Conservation (phyloP, 2,888 invertebrate species). For the Patella caerulea region DNA sequence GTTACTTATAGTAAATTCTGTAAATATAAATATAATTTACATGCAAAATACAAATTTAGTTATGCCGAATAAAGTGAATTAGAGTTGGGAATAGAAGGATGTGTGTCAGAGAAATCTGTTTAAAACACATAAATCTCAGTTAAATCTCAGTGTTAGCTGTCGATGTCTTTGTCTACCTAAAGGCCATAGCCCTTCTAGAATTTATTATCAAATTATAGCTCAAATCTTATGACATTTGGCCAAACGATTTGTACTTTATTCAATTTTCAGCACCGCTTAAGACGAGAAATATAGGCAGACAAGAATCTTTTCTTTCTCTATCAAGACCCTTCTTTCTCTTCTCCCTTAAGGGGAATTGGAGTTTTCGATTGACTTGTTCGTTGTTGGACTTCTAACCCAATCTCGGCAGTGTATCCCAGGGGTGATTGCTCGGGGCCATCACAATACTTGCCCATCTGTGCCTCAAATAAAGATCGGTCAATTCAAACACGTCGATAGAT, state of each 20-base stretch:
- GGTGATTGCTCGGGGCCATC: not conserved
- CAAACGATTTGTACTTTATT: conserved; percentile 37
- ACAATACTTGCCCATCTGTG: conserved; percentile 7
- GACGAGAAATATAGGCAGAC: conserved; percentile 13
- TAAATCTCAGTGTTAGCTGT: too few species aligned
- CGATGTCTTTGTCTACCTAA: too few species aligned
- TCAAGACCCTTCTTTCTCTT: conserved; percentile 1
- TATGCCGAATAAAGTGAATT: too few species aligned
- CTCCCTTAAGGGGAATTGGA: conserved; percentile 14
- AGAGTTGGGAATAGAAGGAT: too few species aligned
- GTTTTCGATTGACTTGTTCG: conserved; percentile 13
- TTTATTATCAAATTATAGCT: conserved; percentile 25
- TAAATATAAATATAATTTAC: too few species aligned
- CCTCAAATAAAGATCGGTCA: not conserved
- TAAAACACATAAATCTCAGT: too few species aligned
- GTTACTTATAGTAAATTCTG: too few species aligned
- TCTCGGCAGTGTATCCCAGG: conserved; percentile 19
- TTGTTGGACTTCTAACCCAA: conserved; percentile 19
- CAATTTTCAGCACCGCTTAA: conserved; percentile 30
- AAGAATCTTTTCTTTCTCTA: conserved; percentile 20
- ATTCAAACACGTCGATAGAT: not conserved
- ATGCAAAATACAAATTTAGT: too few species aligned
- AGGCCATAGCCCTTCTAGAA: not conserved
- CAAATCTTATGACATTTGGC: conserved; percentile 41
- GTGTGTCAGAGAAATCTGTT: too few species aligned